Percentiles rank a stretch among this genome's conserved stretches.
Evolutionary conservation across 2,888 invertebrate species (phyloP).

Genomic region (Phanerotoma sp.): DNA sequence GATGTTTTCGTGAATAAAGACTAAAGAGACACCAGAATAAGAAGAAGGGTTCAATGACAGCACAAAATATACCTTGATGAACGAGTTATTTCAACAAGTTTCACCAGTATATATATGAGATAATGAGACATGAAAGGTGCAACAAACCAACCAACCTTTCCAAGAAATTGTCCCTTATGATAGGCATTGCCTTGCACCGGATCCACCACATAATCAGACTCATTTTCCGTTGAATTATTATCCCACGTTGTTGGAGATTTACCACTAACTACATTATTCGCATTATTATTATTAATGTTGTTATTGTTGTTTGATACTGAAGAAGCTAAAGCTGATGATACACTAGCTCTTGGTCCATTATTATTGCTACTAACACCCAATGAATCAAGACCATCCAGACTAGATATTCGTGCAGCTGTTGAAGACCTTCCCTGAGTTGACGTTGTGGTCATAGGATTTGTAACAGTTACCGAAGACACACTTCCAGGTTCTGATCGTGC

Average conservation of each 20-base stretch:
- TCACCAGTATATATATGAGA: conserved; percentile 18
- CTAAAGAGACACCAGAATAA: background rate
- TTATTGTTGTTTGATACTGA: conserved; percentile 2
- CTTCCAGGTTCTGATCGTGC: conserved; percentile 22
- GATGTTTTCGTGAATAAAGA: conserved; percentile 8
- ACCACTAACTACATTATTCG: too few relatives aligned
- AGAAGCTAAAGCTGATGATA: conserved; percentile 2
- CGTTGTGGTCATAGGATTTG: conserved; percentile 1
- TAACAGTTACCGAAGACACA: conserved; percentile 16
- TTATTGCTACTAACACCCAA: conserved; percentile 2
- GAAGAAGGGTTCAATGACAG: conserved; percentile 2
- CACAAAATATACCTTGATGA: conserved; percentile 2
- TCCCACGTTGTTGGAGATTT: conserved; percentile 41
- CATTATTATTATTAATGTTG: conserved; percentile 1
- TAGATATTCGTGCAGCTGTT: conserved; percentile 13
- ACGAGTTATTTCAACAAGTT: conserved; percentile 17
- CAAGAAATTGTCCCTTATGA: conserved; percentile 50
- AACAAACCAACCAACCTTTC: conserved; percentile 42
- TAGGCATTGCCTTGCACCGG: conserved; percentile 51
- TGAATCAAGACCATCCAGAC: conserved; percentile 19
- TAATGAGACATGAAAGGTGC: conserved; percentile 15
- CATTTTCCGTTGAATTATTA: conserved; percentile 41
- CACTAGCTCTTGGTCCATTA: conserved; percentile 16
- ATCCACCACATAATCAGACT: conserved; percentile 50
- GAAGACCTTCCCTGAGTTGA: background rate